A percentile compares a stretch with the other conserved stretches of the same genome.
Conservation (phyloP, 2,797 vertebrate genomes). For the Poeciliopsis presidionis region DNA sequence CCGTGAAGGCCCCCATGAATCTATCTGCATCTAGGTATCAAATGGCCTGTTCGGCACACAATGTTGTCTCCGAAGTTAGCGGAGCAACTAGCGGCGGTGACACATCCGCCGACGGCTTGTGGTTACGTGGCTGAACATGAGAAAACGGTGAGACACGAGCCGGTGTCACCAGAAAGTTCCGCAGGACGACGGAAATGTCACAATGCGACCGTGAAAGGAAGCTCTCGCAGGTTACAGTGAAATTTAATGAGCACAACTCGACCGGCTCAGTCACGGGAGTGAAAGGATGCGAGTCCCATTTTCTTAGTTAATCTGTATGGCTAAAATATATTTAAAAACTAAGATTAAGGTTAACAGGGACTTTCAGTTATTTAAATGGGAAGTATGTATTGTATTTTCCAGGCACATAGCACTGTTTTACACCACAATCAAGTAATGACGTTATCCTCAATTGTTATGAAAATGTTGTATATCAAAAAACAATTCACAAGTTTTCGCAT, state of each 20-base stretch:
- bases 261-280: constrained; percentile 13
- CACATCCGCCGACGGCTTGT: constrained; percentile 45
- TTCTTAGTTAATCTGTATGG: neutral
- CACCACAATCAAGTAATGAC: neutral
- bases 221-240: constrained; percentile 39
- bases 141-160: constrained; percentile 38
- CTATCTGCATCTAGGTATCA: constrained; percentile 56
- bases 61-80: constrained; percentile 42
- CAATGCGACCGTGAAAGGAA: constrained; percentile 21
- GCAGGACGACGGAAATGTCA: constrained; percentile 42
- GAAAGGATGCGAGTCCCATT: constrained; percentile 23
- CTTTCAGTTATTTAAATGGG: neutral
- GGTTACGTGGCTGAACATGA: constrained; percentile 38
- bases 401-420: neutral
- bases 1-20: constrained; percentile 45
- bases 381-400: neutral
- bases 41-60: constrained; percentile 27
- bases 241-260: constrained; percentile 43
- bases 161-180: constrained; percentile 24
- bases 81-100: constrained; percentile 33
- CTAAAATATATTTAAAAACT: neutral
- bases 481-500: neutral
- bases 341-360: neutral
- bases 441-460: neutral
- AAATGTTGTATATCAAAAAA: neutral